A percentile compares a stretch with the other conserved stretches of the same genome.
These are phyloP conservation scores for Campodea augens DNA, from an alignment of 1,140 invertebrate species.

Conservation along the genomic window DNA sequence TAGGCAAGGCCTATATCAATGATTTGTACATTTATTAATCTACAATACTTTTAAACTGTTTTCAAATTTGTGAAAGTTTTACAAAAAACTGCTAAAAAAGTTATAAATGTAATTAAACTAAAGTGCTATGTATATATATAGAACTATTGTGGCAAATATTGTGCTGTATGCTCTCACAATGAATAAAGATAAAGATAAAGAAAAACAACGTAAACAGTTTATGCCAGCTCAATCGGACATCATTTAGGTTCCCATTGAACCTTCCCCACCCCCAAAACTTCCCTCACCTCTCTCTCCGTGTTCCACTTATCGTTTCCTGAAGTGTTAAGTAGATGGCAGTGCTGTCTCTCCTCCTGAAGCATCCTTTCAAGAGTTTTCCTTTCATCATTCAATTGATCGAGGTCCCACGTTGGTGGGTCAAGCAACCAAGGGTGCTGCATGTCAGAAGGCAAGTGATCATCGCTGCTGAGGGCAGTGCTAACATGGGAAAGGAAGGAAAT, in stretches of 20 bases:
- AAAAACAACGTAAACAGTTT: constrained; percentile 29
- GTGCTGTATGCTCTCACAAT: no score
- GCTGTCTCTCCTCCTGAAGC: constrained; percentile 24
- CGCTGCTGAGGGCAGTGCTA: no score
- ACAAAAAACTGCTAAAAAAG: no score
- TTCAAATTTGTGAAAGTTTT: no score
- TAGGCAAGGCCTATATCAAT: no score
- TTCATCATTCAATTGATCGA: constrained; percentile 23
- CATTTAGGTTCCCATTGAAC: constrained; percentile 14
- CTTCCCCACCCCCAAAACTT: constrained; percentile 1
- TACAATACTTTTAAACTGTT: no score
- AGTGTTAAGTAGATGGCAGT: constrained; percentile 20
- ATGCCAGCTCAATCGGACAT: constrained; percentile 21
- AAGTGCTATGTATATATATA: no score
- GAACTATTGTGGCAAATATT: no score
- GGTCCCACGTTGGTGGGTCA: constrained; percentile 29
- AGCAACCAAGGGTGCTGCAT: constrained; percentile 43
- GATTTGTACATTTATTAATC: no score
- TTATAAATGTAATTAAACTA: no score
- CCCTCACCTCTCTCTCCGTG: not conserved
- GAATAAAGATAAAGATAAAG: no score
- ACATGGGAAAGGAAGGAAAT: no score
- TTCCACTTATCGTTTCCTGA: not conserved
- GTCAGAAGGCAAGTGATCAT: constrained; percentile 33
- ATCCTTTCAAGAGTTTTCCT: constrained; percentile 23